Base-by-base conservation (phyloP, 2,888 invertebrate species). In the Tetramorium bicarinatum region DNA sequence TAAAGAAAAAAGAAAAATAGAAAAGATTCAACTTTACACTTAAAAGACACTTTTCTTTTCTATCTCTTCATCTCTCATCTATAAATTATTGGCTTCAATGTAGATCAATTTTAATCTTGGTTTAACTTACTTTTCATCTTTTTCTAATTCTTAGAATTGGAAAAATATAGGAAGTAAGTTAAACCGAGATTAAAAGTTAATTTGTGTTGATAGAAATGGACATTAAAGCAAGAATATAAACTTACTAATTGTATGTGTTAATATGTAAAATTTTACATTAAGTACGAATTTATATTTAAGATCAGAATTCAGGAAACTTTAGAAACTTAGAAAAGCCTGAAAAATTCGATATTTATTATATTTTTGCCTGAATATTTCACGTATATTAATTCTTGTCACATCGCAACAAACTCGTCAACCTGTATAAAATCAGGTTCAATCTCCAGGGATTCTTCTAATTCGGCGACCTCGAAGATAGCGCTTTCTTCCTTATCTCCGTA, bases 381-480 rank as follows among this genome's bases (percentile, higher is more conserved):
- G 13, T 13, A 52, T 56, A 54, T 21, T 54, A 59, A 59, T 38
- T 34, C 29, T 21, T 6, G 3, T 0, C 25, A 34, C 29, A 67
- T 67, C 18, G 18, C 9, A 11, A 25, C 15, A 0, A 56, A 44
- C 29, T 29, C 13, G n/a, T 38, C 25, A 52, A 76, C 76, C 52
- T 76, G 69, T 52, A 71, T n/a, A 41, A 69, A 69, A 76, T 64
- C 41, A 34, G 76, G 21, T 2, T 69, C 69, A 18, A 76, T 38
- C 21, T 34, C 52, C 21, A n/a, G 3, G 11, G 38, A 69, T 25
- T 69, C 25, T 0, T 76, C 49, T 21, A 21, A 52, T 38, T 2
- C 9, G 6, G 38, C 3, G 3, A 72, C 13, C 0, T 72, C 18
- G 6, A n/a, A 15, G 15, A n/a, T 13, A 38, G 13, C 25, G 9